These are phyloP conservation scores for Trimorus sp. DNA, from an alignment of 2,888 invertebrate species.

Conservation along the genomic window DNA sequence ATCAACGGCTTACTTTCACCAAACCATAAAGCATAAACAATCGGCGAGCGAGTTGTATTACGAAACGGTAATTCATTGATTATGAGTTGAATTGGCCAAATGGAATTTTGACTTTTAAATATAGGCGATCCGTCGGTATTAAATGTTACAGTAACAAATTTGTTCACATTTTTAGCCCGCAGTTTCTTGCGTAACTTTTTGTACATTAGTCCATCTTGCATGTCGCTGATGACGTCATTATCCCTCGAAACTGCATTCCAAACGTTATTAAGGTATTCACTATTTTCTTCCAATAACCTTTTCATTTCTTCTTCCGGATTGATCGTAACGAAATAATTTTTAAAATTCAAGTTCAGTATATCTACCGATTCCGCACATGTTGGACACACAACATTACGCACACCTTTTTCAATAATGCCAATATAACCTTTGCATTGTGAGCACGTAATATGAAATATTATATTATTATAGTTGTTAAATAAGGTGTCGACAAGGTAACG, in stretches of 20 bases:
- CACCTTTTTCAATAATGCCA: not conserved
- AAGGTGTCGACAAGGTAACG: not conserved
- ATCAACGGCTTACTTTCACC: not conserved
- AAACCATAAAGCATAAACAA: conserved; percentile 1
- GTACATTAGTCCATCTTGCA: not conserved
- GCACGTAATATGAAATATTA: not conserved
- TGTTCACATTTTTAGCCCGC: not conserved
- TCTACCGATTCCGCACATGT: not conserved
- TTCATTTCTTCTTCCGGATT: not conserved
- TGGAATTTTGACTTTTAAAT: conserved; percentile 1
- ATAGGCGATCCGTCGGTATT: not conserved
- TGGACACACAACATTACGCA: not conserved
- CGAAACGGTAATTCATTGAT: not conserved
- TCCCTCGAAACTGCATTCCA: not conserved
- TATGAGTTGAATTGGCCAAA: not conserved
- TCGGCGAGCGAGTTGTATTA: not conserved
- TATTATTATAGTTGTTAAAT: not conserved
- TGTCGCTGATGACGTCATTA: not conserved
- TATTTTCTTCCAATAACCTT: not conserved
- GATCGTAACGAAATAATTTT: not conserved
- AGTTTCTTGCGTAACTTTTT: not conserved
- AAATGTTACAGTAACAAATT: not conserved
- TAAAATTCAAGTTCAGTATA: not conserved
- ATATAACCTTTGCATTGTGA: not conserved
- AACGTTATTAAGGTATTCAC: not conserved